Percentiles rank a stretch among this genome's conserved stretches.
These are phyloP conservation scores for Bombus waltoni DNA, from an alignment of 1,140 invertebrate species.

Conservation along the genomic window DNA sequence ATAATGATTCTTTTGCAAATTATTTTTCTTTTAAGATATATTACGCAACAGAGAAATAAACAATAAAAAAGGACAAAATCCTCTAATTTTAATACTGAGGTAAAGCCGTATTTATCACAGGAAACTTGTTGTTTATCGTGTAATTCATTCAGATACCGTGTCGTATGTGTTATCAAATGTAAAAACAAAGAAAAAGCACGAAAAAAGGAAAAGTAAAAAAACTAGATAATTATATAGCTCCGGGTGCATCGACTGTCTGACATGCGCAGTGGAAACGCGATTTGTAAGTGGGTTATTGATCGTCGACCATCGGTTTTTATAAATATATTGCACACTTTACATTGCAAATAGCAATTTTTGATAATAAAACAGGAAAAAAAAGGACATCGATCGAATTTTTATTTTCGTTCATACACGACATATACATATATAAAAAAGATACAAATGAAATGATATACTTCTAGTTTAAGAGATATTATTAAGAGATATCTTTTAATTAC, in stretches of 20 bases:
- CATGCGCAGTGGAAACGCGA: constrained; percentile 61
- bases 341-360: constrained; percentile 31
- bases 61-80: not conserved
- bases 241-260: constrained; percentile 44
- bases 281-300: constrained; percentile 70
- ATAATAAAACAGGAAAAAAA: not conserved
- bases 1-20: not conserved
- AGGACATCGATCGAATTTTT: not conserved
- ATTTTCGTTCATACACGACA: not conserved
- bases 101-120: not conserved
- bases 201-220: not conserved
- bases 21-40: not conserved
- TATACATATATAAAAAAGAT: too few species aligned
- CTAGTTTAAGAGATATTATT: not conserved
- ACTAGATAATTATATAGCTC: constrained; percentile 10
- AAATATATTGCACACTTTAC: constrained; percentile 35
- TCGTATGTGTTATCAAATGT: not conserved
- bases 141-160: too few species aligned
- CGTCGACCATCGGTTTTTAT: constrained; percentile 50
- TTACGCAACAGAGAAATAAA: not conserved
- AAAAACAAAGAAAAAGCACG: not conserved
- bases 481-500: not conserved
- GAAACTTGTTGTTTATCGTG: not conserved
- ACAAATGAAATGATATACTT: not conserved
- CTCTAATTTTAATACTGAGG: not conserved